Evolutionary conservation across 2,797 vertebrate genomes (phyloP).

Genomic region (Otus scops): DNA sequence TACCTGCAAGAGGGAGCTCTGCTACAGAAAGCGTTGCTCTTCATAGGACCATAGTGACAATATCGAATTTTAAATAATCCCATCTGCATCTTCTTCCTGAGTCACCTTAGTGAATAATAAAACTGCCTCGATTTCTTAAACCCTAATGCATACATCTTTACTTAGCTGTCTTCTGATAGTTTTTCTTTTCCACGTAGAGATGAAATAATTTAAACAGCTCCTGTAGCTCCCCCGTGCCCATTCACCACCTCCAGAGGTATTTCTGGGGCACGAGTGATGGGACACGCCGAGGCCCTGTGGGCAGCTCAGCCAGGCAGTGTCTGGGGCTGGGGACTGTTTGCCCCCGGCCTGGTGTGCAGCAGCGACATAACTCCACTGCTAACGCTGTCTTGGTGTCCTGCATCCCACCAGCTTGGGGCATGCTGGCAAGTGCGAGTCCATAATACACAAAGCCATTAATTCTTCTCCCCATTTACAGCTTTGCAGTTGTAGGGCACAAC

Average conservation of each 20-base stretch:
- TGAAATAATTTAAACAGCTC: not conserved
- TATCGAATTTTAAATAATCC: not conserved
- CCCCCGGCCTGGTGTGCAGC: not conserved
- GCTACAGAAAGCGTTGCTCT: not conserved
- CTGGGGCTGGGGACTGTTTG: not conserved
- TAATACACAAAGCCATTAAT: not conserved
- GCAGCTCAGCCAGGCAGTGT: not conserved
- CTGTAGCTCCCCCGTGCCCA: not conserved
- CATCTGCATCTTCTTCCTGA: not conserved
- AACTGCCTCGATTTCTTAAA: not conserved
- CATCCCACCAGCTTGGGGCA: not conserved
- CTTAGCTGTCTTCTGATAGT: not conserved
- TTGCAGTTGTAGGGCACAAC: too few relatives aligned
- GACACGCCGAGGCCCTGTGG: accelerated
- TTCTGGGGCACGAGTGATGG: not conserved
- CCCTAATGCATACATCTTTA: not conserved
- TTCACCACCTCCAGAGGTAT: not conserved
- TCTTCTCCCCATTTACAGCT: not conserved
- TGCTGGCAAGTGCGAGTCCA: not conserved
- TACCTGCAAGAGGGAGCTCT: not conserved
- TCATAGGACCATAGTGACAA: not conserved
- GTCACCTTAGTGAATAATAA: not conserved
- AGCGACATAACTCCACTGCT: not conserved
- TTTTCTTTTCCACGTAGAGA: not conserved
- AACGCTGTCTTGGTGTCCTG: accelerated